These are phyloP conservation scores for Ctenosaura bakeri DNA, from an alignment of 2,797 vertebrate species.

Conservation along the genomic window DNA sequence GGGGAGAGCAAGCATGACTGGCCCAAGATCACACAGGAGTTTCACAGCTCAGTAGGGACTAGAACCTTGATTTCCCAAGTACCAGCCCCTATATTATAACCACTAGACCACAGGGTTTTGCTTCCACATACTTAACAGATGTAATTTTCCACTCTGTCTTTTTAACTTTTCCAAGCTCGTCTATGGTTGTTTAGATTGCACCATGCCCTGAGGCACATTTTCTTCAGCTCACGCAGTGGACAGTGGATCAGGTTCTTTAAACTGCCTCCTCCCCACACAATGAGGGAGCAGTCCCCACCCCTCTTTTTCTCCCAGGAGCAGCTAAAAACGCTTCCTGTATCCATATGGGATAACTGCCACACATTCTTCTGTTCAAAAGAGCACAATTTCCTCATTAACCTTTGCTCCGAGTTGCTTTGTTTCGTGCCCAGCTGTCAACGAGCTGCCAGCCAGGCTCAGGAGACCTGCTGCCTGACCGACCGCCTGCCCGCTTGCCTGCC, in stretches of 20 bases:
- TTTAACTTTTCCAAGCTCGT: not conserved
- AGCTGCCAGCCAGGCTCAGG: not conserved
- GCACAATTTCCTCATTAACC: slow-evolving; percentile 62
- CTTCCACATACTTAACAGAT: no score
- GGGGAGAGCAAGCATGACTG: not conserved
- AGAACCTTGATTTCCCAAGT: not conserved
- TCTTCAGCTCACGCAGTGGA: rapidly evolving
- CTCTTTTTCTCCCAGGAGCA: not conserved
- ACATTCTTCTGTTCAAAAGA: slow-evolving; percentile 30
- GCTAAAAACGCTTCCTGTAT: not conserved
- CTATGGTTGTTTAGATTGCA: no score
- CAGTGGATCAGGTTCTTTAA: not conserved
- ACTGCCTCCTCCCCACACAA: rapidly evolving
- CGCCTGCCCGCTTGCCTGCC: not conserved
- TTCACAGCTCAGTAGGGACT: not conserved
- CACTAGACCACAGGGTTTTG: not conserved
- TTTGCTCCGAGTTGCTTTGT: slow-evolving; percentile 35
- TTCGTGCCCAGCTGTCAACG: slow-evolving; percentile 63
- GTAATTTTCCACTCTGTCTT: not conserved
- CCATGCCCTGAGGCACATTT: no score
- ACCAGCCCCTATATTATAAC: not conserved
- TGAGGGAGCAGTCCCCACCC: not conserved
- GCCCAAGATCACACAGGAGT: not conserved
- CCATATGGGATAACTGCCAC: slow-evolving; percentile 64
- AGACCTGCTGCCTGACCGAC: slow-evolving; percentile 10